Base-by-base conservation (phyloP, 1,140 invertebrate species). In the Drosophila bifasciata region DNA sequence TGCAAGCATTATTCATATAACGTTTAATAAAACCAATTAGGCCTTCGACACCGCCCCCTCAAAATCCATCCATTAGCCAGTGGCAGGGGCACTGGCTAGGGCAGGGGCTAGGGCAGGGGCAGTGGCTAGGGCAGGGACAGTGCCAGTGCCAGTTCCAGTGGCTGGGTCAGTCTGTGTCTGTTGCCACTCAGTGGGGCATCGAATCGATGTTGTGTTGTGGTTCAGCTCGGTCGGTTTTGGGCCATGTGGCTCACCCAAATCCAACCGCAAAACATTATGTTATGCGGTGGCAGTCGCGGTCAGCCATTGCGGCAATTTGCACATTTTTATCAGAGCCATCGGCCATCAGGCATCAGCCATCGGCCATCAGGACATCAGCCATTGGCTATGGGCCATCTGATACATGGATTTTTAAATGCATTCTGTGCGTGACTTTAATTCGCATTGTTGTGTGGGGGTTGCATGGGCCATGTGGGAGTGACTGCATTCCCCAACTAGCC, bases 201-300 rank as follows among this genome's bases (percentile, higher is more conserved):
- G 32, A 13, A 36, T 36, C 32, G 32, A 36, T 36, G 32, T 11
- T 36, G 32, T 11, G 32, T 36, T 36, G 32, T 4, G 32, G 32
- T 23, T 36, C 66, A 19, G 43, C 21, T 28, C 4, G 45, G 11
- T 48, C n/a, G n/a, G n/a, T n/a, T n/a, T 43, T 21, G 28, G 55
- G 43, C 21, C 32, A 23, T 32, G 39, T 36, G 45, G 41, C 32
- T 55, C 21, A 57, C 71, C 84, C 51, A 77, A 88, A 79, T 69
- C 75, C 61, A 46, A 78, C 83, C 83, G 57, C 83, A 88, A 61
- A 69, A 79, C 79, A 88, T 88, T 89, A 88, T 89, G 84, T 89
- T 88, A 63, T 78, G 79, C 70, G 79, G 78, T 59, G 21, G 41
- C 45, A 59, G 59, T 89, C 11, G 79, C 64, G 75, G 79, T 52